These are phyloP conservation scores for Notodonta dromedarius DNA, from an alignment of 2,888 invertebrate species.

Conservation along the genomic window DNA sequence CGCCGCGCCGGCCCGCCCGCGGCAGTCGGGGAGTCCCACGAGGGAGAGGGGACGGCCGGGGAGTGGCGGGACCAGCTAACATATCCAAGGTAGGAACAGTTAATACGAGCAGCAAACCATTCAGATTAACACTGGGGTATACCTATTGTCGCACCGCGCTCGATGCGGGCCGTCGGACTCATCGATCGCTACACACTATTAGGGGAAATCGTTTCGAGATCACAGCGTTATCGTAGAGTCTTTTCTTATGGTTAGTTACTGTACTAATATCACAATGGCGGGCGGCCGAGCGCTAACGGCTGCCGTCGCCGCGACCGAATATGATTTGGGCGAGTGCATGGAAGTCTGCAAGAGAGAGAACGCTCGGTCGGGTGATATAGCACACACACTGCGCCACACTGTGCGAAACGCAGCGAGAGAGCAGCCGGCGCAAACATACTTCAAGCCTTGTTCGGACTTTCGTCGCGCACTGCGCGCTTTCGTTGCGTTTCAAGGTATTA, in stretches of 20 bases:
- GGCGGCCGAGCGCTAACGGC: constrained; percentile 79
- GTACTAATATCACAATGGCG: constrained; percentile 62
- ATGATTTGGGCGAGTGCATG: constrained; percentile 90
- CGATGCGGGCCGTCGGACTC: constrained; percentile 56
- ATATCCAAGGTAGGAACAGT: constrained; percentile 69
- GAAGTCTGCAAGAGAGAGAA: constrained; percentile 89
- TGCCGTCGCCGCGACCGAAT: constrained; percentile 86
- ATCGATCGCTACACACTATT: constrained; percentile 63
- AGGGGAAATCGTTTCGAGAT: constrained; percentile 73
- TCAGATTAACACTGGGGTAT: constrained; percentile 74
- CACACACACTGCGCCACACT: constrained; percentile 36
- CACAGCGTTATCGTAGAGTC: constrained; percentile 74
- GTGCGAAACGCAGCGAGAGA: constrained; percentile 13
- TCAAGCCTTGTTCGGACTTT: neutral
- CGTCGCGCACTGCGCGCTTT: constrained; percentile 1
- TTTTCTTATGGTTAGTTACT: constrained; percentile 72
- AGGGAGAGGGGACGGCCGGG: constrained; percentile 34
- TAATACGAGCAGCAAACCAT: constrained; percentile 83
- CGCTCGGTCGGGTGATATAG: constrained; percentile 63
- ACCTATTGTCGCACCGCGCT: constrained; percentile 68
- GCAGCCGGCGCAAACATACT: neutral
- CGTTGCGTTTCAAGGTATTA: neutral
- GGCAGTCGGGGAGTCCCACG: constrained; percentile 27
- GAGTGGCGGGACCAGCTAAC: constrained; percentile 62
- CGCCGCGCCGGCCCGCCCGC: constrained; percentile 46